Conservation (phyloP, 1,140 invertebrate species). For the Drosophila hydei region DNA sequence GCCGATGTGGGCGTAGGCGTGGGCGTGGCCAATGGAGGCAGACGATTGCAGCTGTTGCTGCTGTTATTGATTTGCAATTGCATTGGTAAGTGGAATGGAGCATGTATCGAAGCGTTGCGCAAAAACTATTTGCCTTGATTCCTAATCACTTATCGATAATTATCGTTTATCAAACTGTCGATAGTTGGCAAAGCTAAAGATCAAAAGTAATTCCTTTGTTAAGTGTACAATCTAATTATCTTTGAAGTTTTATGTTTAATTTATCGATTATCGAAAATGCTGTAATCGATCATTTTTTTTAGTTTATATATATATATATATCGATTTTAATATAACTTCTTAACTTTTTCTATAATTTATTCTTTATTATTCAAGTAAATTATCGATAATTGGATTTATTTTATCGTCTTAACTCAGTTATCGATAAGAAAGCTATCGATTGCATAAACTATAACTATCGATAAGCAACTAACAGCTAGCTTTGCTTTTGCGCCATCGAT, state of each 20-base stretch:
- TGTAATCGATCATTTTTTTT: no score
- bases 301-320: no score
- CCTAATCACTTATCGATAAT: not conserved
- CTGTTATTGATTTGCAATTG: slow-evolving; percentile 71
- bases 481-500: slow-evolving; percentile 32
- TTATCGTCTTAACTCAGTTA: no score
- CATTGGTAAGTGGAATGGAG: slow-evolving; percentile 67
- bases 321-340: no score
- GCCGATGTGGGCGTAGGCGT: slow-evolving; percentile 7
- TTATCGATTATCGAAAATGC: no score
- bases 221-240: no score
- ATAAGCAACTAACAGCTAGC: not conserved
- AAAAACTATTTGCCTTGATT: not conserved
- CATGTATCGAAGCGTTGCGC: slow-evolving; percentile 24
- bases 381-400: no score
- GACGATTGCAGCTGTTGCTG: slow-evolving; percentile 31
- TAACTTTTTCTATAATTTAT: no score
- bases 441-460: not conserved
- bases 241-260: not conserved
- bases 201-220: no score
- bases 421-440: slow-evolving; percentile 19
- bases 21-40: slow-evolving; percentile 31
- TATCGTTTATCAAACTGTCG: not conserved
- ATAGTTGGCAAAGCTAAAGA: no score
- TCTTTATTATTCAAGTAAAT: no score